These are phyloP conservation scores for Salminus brasiliensis DNA, from an alignment of 2,113 vertebrate genomes.

Conservation along the genomic window DNA sequence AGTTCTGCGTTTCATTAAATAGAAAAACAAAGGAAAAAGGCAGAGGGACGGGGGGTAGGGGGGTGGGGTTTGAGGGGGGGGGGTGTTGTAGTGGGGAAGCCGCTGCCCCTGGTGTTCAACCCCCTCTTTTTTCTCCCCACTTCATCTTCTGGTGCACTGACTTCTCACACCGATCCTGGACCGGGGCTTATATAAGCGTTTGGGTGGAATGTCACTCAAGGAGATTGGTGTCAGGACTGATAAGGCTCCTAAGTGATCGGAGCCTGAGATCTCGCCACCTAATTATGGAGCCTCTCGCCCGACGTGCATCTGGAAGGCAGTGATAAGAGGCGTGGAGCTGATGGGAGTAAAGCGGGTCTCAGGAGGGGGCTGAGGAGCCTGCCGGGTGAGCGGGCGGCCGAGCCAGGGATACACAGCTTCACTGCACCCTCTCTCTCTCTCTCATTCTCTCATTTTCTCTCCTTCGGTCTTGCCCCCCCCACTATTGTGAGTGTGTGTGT, in stretches of 20 bases:
- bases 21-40: constrained; percentile 44
- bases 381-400: background rate
- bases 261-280: constrained; percentile 56
- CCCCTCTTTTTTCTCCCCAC: constrained; percentile 4
- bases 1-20: constrained; percentile 52
- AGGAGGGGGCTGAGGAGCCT: background rate
- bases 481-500: too few species aligned
- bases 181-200: constrained; percentile 50
- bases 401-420: constrained; percentile 37
- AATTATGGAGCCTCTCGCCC: constrained; percentile 34
- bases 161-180: constrained; percentile 55
- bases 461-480: background rate
- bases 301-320: constrained; percentile 41
- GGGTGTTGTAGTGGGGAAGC: too few species aligned
- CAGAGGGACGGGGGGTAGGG: too few species aligned
- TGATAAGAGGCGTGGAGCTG: constrained; percentile 53
- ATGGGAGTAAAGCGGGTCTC: constrained; percentile 50
- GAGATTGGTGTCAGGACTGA: constrained; percentile 59
- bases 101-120: constrained; percentile 14
- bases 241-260: constrained; percentile 60
- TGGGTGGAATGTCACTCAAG: constrained; percentile 56
- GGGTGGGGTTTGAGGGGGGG: too few species aligned
- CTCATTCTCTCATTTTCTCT: background rate
- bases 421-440: too few species aligned
- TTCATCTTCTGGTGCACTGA: constrained; percentile 54